Evolutionary conservation across 1,140 invertebrate genomes (phyloP).

Genomic region (Trichonephila clavata): DNA sequence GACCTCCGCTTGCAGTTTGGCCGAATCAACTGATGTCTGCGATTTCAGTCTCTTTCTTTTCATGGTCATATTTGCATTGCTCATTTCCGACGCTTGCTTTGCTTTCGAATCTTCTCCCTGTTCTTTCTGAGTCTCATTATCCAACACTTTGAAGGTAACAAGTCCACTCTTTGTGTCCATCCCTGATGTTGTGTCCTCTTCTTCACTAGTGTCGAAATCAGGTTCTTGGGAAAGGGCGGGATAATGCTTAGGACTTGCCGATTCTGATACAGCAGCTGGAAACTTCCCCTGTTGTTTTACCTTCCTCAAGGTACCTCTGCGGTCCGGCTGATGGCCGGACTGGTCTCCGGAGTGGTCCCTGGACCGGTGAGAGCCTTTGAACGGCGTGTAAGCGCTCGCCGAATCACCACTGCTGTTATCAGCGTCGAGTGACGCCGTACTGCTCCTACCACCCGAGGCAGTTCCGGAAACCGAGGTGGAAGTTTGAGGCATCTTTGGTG

Average conservation of each 20-base stretch:
- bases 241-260: constrained; percentile 64
- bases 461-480: constrained; percentile 66
- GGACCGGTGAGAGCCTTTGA: constrained; percentile 64
- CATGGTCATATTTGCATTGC: constrained; percentile 42
- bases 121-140: constrained; percentile 37
- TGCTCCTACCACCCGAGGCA: constrained; percentile 64
- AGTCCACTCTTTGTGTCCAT: constrained; percentile 52
- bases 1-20: constrained; percentile 17
- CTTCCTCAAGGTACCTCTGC: constrained; percentile 57
- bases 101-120: not conserved
- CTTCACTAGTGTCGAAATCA: constrained; percentile 85
- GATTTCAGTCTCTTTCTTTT: constrained; percentile 55
- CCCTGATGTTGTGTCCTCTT: constrained; percentile 68
- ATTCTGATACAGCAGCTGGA: constrained; percentile 52
- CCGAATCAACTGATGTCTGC: constrained; percentile 68
- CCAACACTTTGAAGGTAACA: constrained; percentile 42
- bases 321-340: not conserved
- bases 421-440: constrained; percentile 52
- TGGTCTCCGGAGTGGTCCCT: constrained; percentile 20
- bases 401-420: constrained; percentile 73
- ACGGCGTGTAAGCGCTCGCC: constrained; percentile 54
- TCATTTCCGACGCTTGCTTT: not conserved
- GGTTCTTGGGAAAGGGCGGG: constrained; percentile 83
- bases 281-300: constrained; percentile 51
- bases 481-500: constrained; percentile 66